Conservation (phyloP, 2,888 invertebrate genomes). For the Thelaira solivaga region DNA sequence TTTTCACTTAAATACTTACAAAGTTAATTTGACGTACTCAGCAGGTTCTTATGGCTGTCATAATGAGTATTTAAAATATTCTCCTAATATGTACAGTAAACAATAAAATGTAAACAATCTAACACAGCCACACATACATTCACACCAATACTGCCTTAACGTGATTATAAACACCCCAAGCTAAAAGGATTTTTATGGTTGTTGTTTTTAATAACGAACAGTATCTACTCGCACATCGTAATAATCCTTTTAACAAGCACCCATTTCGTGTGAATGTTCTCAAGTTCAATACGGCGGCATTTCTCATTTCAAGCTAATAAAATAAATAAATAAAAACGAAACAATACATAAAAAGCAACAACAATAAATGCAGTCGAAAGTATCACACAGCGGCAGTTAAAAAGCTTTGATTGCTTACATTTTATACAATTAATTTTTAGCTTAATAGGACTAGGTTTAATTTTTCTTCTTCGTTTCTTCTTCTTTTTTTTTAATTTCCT, state of each 20-base stretch:
- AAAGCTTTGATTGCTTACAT: no score
- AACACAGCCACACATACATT: not conserved
- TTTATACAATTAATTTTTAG: no score
- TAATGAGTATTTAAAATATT: conserved; percentile 22
- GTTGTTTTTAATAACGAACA: conserved; percentile 28
- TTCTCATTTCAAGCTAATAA: conserved; percentile 10
- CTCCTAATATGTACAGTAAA: no score
- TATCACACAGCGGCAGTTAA: not conserved
- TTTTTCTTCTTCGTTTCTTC: no score
- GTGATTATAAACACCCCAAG: conserved; percentile 38
- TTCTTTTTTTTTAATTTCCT: no score
- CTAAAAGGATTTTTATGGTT: conserved; percentile 28
- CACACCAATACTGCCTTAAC: not conserved
- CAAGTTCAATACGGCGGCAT: conserved; percentile 28
- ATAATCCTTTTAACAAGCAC: not conserved
- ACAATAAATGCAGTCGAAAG: not conserved
- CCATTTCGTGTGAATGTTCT: not conserved
- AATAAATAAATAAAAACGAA: not conserved
- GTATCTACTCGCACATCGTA: not conserved
- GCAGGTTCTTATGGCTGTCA: conserved; percentile 24
- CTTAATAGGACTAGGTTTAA: not conserved
- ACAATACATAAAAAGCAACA: not conserved
- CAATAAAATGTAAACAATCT: not conserved
- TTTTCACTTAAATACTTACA: conserved; percentile 59
- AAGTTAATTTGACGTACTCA: conserved; percentile 51